Conservation (phyloP, 2,888 invertebrate species). For the Thereva nobilitata region DNA sequence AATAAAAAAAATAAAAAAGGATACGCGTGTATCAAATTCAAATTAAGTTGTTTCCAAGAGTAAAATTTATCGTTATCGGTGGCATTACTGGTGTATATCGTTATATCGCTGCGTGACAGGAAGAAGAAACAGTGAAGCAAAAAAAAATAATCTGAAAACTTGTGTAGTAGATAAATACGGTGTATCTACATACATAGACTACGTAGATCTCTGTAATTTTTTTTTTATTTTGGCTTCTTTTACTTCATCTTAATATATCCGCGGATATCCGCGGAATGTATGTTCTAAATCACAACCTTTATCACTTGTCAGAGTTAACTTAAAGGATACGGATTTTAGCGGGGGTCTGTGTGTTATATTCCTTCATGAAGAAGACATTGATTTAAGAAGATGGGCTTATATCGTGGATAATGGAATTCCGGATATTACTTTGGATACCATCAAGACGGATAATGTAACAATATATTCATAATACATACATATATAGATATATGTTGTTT, state of each 20-base stretch:
- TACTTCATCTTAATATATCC: background rate
- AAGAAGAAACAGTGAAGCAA: too few species aligned
- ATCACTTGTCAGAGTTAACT: conserved; percentile 32
- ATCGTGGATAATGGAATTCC: conserved; percentile 24
- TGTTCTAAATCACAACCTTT: conserved; percentile 27
- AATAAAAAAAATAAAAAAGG: background rate
- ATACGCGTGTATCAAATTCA: conserved; percentile 14
- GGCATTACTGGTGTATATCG: background rate
- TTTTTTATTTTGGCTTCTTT: background rate
- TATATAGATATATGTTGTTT: too few species aligned
- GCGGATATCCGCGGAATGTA: conserved; percentile 3
- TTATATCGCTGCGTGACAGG: too few species aligned
- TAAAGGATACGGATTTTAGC: background rate
- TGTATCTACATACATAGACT: too few species aligned
- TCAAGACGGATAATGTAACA: background rate
- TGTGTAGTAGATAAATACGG: too few species aligned
- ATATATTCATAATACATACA: too few species aligned
- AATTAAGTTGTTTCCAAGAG: background rate
- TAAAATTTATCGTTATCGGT: conserved; percentile 24
- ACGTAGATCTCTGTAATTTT: background rate
- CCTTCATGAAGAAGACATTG: conserved; percentile 16
- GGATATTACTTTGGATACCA: conserved; percentile 27
- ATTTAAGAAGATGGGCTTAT: conserved; percentile 32
- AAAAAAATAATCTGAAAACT: too few species aligned
- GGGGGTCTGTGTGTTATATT: too few species aligned